A percentile compares a stretch with the other conserved stretches of the same genome.
These are phyloP conservation scores for Scolopax rusticola DNA, from an alignment of 2,797 vertebrate genomes.

Conservation along the genomic window DNA sequence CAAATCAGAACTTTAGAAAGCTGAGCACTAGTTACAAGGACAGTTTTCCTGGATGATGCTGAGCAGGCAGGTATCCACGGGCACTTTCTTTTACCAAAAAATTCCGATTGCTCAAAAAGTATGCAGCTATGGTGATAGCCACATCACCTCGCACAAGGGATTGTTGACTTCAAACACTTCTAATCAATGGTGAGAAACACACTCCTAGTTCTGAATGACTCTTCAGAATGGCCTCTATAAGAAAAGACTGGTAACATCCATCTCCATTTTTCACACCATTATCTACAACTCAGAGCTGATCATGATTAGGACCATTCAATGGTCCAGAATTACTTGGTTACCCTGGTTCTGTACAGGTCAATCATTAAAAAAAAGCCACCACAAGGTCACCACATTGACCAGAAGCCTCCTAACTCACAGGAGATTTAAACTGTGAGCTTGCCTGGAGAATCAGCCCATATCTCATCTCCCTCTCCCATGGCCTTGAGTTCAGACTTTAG, in stretches of 20 bases:
- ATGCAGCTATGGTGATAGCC: rapidly evolving
- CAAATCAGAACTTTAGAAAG: not conserved
- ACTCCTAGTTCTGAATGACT: not conserved
- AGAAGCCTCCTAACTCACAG: not conserved
- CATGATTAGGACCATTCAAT: not conserved
- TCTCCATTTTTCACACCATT: not conserved
- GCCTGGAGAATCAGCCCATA: not conserved
- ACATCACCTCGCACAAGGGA: not conserved
- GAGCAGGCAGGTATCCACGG: not conserved
- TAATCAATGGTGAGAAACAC: not conserved
- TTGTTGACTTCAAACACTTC: not conserved
- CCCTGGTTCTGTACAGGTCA: not conserved
- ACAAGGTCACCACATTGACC: not conserved
- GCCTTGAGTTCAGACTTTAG: not conserved
- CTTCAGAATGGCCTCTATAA: not conserved
- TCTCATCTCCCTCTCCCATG: not conserved
- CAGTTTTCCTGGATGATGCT: not conserved
- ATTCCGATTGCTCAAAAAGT: not conserved
- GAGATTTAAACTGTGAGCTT: not conserved
- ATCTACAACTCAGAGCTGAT: not conserved
- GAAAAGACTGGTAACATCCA: not conserved
- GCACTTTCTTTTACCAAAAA: not conserved
- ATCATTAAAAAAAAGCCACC: not conserved
- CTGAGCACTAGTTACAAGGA: rapidly evolving
- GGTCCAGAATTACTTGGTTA: not conserved